A percentile compares a stretch with the other conserved stretches of the same genome.
Conservation (phyloP, 1,140 invertebrate genomes). For the Drosophila mojavensis region DNA sequence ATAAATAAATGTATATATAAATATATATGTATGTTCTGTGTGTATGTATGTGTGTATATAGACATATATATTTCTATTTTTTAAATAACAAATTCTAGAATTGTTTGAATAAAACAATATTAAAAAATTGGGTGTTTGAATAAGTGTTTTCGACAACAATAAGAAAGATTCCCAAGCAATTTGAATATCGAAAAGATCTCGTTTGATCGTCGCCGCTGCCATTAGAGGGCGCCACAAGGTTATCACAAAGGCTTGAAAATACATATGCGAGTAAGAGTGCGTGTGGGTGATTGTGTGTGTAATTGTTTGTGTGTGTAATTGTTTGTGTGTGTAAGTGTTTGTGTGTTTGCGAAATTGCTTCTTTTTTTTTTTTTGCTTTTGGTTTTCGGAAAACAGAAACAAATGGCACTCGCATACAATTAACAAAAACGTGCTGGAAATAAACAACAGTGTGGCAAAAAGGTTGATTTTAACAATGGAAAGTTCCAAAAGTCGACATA, state of each 20-base stretch:
- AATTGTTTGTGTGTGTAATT: not conserved
- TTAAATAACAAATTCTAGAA: conserved; percentile 25
- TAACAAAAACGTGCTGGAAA: conserved; percentile 38
- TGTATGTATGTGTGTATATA: not conserved
- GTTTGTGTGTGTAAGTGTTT: not conserved
- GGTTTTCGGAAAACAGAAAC: conserved; percentile 31
- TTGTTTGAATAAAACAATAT: conserved; percentile 17
- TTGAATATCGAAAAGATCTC: not conserved
- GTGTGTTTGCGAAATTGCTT: not conserved
- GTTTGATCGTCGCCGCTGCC: not conserved
- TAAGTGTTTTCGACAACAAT: conserved; percentile 26
- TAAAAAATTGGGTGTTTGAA: conserved; percentile 9
- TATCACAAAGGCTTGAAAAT: conserved; percentile 15
- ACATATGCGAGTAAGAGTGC: not conserved
- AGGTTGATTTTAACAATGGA: conserved; percentile 17
- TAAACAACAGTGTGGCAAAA: conserved; percentile 32
- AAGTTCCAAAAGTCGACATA: conserved; percentile 26
- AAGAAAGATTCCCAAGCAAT: conserved; percentile 18
- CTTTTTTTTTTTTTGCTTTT: conserved; percentile 1
- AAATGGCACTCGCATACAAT: conserved; percentile 41
- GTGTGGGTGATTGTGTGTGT: not conserved
- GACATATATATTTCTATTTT: not conserved
- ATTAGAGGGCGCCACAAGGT: conserved; percentile 1
- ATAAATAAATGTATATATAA: too few species aligned
- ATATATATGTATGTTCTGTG: too few species aligned